Base-by-base conservation (phyloP, 2,888 invertebrate genomes). In the Lepidonotus clava region DNA sequence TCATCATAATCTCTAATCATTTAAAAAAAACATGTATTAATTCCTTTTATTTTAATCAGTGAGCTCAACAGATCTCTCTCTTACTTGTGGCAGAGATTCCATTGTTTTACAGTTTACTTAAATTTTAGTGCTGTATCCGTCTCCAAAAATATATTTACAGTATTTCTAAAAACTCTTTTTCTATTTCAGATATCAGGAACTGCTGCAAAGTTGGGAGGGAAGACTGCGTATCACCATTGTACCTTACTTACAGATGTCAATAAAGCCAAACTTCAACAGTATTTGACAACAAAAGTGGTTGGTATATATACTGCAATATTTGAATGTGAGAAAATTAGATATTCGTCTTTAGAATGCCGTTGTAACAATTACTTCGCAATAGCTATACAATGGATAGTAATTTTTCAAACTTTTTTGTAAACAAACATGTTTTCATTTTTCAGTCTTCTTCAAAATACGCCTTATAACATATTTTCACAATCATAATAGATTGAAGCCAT, bases 181-280 rank as follows among this genome's bases (percentile, higher is more conserved):
- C n/a, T 21, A 53, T 53, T 77, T 34, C 41, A 80, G 98, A 96
- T 99, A 91, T 99, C 99, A 91, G 99, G 98, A 90, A 98, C 98
- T 83, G 98, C 99, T 83, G 97, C 98, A 0, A 98, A 98, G 95
- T 95, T 99, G 87, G 98, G 98, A 87, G 96, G 96, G 90, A 96
- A 96, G 14, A 96, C 97, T 92, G 97, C 98, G n/a, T 99, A 99
- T 95, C 99, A 99, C 94, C 99, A 99, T 94, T 98, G 98, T 95
- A 99, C 99, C 2, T 95, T 99, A 90, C 95, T 99, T 93, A 97
- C 98, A 88, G 96, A 97, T 92, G 97, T 97, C 0, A 91, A 95
- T 87, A 89, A 88, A 83, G 87, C 88, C 5, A n/a, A 41, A 14
- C 76, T 89, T 24, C 24, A 76, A 11, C 38, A 83, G 24, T 32